These are phyloP conservation scores for Euleptes europaea DNA, from an alignment of 2,113 vertebrate genomes.

Conservation along the genomic window DNA sequence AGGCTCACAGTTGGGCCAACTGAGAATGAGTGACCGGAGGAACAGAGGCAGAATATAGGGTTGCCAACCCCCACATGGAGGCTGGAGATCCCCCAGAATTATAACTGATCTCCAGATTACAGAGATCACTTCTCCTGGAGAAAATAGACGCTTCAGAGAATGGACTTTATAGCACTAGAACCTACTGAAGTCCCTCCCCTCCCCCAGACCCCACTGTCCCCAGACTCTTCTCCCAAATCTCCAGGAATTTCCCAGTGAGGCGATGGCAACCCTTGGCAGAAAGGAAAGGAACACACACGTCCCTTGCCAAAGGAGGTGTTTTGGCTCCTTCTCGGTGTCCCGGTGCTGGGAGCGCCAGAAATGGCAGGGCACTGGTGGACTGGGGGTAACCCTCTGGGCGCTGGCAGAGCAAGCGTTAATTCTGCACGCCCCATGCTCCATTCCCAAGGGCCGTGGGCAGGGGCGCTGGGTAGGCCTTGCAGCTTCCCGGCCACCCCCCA, in stretches of 20 bases:
- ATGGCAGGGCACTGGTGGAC: neutral
- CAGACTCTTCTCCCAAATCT: too few relatives aligned
- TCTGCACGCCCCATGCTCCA: neutral
- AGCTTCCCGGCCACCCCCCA: slow-evolving; percentile 35
- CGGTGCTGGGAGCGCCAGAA: neutral
- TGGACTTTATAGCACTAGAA: too few relatives aligned
- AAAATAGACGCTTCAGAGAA: too few relatives aligned
- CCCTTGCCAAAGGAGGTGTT: too few relatives aligned
- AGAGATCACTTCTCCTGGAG: too few relatives aligned
- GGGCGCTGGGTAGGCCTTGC: slow-evolving; percentile 55
- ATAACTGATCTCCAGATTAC: too few relatives aligned
- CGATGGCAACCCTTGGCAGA: neutral
- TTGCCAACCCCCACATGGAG: too few relatives aligned
- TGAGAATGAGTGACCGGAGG: neutral
- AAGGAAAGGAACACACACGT: neutral
- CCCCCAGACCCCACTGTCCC: too few relatives aligned
- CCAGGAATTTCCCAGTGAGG: too few relatives aligned
- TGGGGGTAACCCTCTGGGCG: neutral
- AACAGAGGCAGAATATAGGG: too few relatives aligned
- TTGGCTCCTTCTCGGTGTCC: neutral
- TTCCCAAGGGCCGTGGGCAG: neutral
- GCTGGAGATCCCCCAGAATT: too few relatives aligned
- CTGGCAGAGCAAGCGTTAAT: neutral
- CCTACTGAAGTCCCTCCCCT: too few relatives aligned
- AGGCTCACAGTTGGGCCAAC: neutral